phyloP scores from a whole-genome alignment of 2,888 invertebrate genomes.

The Amphimallon solstitiale region DNA sequence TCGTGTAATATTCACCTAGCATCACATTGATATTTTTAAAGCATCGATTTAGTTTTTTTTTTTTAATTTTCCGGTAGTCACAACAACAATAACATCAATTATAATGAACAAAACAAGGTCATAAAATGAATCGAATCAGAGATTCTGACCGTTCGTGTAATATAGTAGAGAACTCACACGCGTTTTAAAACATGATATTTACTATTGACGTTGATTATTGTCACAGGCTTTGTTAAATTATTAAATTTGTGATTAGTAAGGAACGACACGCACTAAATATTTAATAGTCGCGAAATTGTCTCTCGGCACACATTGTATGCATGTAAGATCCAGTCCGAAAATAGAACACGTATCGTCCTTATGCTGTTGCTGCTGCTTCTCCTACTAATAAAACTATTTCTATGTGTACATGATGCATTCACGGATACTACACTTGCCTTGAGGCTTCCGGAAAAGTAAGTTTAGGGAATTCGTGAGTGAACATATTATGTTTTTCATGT shows the following conservation, averaged over 20 bases:
- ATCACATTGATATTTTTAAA: conserved; percentile 12
- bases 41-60: background rate
- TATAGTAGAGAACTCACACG: background rate
- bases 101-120: conserved; percentile 23
- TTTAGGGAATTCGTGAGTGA: background rate
- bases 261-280: background rate
- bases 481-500: conserved; percentile 2
- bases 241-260: conserved; percentile 2
- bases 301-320: conserved; percentile 6
- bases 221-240: conserved; percentile 7
- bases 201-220: background rate
- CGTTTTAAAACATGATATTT: too few species aligned
- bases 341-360: conserved; percentile 15
- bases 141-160: background rate
- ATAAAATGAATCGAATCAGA: conserved; percentile 18
- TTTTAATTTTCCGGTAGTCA: conserved; percentile 16
- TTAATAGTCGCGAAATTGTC: conserved; percentile 8
- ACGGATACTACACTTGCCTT: background rate
- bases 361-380: background rate
- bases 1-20: background rate
- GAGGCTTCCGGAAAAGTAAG: background rate
- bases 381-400: conserved; percentile 7
- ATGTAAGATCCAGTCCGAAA: conserved; percentile 7
- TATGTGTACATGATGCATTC: conserved; percentile 7
- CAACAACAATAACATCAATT: conserved; percentile 21